These are phyloP conservation scores for Lithobates pipiens DNA, from an alignment of 2,797 vertebrate genomes.

Conservation along the genomic window DNA sequence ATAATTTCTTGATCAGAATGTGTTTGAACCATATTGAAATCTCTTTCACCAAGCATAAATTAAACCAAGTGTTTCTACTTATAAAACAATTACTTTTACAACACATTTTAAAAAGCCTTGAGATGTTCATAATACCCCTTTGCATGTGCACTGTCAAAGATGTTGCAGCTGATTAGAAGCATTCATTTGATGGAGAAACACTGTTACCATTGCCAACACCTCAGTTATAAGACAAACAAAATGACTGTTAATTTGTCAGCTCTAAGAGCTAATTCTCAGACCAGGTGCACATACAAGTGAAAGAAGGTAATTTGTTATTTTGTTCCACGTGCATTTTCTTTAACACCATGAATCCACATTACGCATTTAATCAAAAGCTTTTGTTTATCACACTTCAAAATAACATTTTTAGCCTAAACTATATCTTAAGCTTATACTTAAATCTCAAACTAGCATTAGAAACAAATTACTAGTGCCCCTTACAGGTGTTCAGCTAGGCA, in stretches of 20 bases:
- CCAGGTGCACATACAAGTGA: slow-evolving; percentile 38
- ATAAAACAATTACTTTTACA: neutral
- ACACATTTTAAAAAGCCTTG: neutral
- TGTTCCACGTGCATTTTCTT: slow-evolving; percentile 11
- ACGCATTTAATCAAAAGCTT: slow-evolving; percentile 1
- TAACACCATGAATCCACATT: neutral
- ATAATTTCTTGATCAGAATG: no score
- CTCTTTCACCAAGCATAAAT: no score
- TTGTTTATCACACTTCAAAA: neutral
- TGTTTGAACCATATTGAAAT: no score
- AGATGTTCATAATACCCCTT: neutral
- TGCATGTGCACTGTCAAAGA: neutral
- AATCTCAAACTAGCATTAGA: neutral
- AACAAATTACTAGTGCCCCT: neutral
- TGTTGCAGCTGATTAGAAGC: slow-evolving; percentile 31
- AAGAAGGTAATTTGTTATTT: slow-evolving; percentile 30
- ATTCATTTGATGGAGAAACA: slow-evolving; percentile 18
- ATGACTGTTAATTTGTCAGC: slow-evolving; percentile 26
- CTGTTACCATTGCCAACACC: slow-evolving; percentile 58
- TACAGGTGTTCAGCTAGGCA: neutral
- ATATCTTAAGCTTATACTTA: neutral
- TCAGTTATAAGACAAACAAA: slow-evolving; percentile 20
- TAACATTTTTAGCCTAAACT: neutral
- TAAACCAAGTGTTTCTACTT: neutral
- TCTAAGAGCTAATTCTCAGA: slow-evolving; percentile 12